These are phyloP conservation scores for Pterobdella sp. DNA, from an alignment of 2,888 invertebrate genomes.

Conservation along the genomic window DNA sequence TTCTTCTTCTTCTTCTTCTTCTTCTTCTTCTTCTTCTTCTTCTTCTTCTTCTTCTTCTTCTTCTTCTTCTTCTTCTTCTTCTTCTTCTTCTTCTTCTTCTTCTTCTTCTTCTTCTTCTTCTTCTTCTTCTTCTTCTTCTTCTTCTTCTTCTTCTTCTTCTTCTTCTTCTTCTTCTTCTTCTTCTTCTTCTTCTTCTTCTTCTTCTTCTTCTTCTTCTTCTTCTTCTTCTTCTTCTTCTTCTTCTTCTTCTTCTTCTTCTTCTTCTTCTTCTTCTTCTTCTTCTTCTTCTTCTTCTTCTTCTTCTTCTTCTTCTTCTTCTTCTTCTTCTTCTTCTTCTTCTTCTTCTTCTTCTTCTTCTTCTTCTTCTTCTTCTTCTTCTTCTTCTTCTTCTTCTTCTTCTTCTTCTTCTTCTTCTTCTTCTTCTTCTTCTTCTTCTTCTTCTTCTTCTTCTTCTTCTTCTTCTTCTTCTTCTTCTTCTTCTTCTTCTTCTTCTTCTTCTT, in stretches of 20 bases:
- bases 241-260: background rate
- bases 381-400: conserved; percentile 23
- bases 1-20: background rate
- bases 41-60: background rate
- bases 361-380: conserved; percentile 16
- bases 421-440: conserved; percentile 19
- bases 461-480: conserved; percentile 19
- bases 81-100: conserved; percentile 7
- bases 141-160: conserved; percentile 30
- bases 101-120: conserved; percentile 1
- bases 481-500: conserved; percentile 19
- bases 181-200: conserved; percentile 29
- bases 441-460: conserved; percentile 19
- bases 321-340: background rate
- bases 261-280: background rate
- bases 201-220: conserved; percentile 17
- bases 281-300: background rate
- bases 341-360: conserved; percentile 25
- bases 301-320: background rate
- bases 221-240: background rate
- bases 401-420: conserved; percentile 22
- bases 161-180: conserved; percentile 30
- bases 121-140: conserved; percentile 8
- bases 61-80: background rate
- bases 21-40: background rate